Evolutionary conservation across 2,888 invertebrate genomes (phyloP), one percentile per base, ranked within the genome.

Genomic region (Diploptera punctata): DNA sequence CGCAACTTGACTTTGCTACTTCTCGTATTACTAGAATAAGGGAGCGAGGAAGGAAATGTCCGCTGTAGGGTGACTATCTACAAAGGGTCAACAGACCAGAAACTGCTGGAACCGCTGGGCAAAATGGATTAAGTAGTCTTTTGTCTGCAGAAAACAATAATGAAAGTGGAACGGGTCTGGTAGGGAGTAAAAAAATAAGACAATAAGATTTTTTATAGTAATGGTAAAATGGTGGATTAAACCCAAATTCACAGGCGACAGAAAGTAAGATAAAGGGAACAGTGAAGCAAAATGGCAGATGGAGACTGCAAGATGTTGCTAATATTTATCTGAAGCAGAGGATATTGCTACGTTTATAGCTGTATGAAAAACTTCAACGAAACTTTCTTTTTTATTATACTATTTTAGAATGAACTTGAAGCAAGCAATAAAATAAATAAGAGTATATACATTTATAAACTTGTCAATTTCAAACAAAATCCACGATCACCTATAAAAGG

Each of bases 101-200:
- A 44, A 65, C 47, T 38, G n/a, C 60, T 31, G 19, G 33, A 13
- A 7, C 24, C 21, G 65, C 29, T 29, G 65, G 29, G 47, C 65
- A 65, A 65, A 65, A 65, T 65, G 65, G 65, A 65, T 44, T 65
- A 65, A 65, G 44, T 65, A 65, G 65, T 65, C 65, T 65, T 65
- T 65, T 65, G 65, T 65, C 44, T 65, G 65, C 24, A 33, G 44
- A 65, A 65, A 65, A 65, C 65, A 65, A 65, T 65, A 47, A 65
- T 65, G 65, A 47, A 62, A 65, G 65, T n/a, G 21, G 61, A 57
- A 29, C 57, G 29, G 26, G 31, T 21, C 21, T 54, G 18, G n/a
- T 61, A 7, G 33, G n/a, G 2, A 18, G 61, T 18, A 18, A 61
- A 29, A 7, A n/a, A 21, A 38, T 19, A 21, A 21, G 33, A 19